phyloP scores from a whole-genome alignment of 2,797 vertebrate genomes.

The Tympanoctomys barrerae region DNA sequence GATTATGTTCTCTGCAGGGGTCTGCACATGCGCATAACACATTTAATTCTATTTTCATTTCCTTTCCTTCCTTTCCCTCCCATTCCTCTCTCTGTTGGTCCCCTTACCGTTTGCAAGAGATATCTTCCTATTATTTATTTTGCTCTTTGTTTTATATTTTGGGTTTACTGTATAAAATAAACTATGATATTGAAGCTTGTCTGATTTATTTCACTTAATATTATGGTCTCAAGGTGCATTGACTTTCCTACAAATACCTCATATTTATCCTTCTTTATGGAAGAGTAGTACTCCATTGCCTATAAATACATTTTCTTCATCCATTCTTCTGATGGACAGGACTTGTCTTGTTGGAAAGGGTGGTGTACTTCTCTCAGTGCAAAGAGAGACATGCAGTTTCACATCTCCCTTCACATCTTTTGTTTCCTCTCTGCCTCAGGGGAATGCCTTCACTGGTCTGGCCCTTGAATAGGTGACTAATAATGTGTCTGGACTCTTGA shows the following conservation, averaged over 20 bases:
- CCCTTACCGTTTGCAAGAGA: background rate
- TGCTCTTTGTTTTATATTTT: background rate
- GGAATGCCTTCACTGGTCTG: background rate
- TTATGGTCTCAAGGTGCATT: background rate
- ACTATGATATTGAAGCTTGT: background rate
- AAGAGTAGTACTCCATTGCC: background rate
- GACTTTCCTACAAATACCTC: background rate
- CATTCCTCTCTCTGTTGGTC: background rate
- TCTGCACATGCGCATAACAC: background rate
- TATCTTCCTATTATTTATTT: background rate
- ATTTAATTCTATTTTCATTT: background rate
- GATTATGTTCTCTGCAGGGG: background rate
- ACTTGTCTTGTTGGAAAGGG: background rate
- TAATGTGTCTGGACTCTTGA: background rate
- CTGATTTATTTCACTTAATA: background rate
- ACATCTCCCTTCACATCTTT: background rate
- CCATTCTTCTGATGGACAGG: background rate
- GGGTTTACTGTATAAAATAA: background rate
- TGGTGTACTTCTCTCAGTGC: background rate
- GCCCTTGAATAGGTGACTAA: background rate
- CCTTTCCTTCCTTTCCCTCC: background rate
- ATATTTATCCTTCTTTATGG: background rate
- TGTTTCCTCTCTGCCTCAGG: constrained; percentile 5
- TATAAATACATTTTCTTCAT: background rate
- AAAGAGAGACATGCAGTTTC: background rate